Conservation (phyloP, 2,797 vertebrate species). For the Hozukius guyotensis region DNA sequence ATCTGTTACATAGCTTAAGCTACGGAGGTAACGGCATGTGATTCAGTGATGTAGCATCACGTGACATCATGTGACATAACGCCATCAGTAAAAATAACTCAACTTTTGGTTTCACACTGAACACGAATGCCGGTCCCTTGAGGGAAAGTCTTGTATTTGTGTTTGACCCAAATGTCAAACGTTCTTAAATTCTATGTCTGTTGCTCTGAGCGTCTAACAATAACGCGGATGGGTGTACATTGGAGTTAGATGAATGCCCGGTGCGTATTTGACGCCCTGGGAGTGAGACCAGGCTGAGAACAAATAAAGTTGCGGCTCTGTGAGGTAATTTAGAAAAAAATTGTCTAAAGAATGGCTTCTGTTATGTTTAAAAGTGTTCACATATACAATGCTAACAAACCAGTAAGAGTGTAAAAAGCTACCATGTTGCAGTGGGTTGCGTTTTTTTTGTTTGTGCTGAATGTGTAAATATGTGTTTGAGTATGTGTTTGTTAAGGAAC, state of each 20-base stretch:
- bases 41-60: no score
- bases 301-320: background rate
- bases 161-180: no score
- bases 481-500: slow-evolving; percentile 8
- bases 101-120: no score
- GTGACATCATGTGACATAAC: no score
- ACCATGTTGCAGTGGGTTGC: background rate
- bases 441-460: background rate
- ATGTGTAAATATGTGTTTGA: background rate
- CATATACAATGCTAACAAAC: no score
- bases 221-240: no score
- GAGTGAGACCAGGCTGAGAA: background rate
- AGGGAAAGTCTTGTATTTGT: no score
- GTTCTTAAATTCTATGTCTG: background rate
- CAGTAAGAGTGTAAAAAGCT: background rate
- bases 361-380: background rate
- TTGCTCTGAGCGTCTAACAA: background rate
- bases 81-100: no score
- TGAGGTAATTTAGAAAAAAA: background rate
- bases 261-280: background rate
- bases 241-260: background rate
- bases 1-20: no score
- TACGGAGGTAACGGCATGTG: no score
- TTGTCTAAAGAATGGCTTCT: background rate
- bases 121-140: no score